A percentile compares a stretch with the other conserved stretches of the same genome.
These are phyloP conservation scores for Silurus aristotelis DNA, from an alignment of 2,797 vertebrate species.

Conservation along the genomic window DNA sequence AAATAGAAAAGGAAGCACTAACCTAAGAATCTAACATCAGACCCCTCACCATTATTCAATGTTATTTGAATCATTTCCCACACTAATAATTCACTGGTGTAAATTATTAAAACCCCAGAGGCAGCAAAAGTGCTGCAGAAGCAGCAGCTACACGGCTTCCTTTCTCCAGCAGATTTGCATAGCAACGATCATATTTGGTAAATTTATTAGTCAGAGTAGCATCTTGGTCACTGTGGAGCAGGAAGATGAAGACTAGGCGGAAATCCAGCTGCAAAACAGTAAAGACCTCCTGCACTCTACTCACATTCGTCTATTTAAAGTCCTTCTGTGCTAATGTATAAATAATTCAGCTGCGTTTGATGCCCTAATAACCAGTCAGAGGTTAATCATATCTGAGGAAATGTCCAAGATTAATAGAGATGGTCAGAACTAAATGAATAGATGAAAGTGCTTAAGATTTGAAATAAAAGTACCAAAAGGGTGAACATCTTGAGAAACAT, in stretches of 20 bases:
- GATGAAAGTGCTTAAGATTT: neutral
- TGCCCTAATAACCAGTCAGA: neutral
- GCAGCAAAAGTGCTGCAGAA: conserved; percentile 11
- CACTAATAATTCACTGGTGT: neutral
- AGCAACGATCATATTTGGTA: neutral
- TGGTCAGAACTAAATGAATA: neutral
- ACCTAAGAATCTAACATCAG: neutral
- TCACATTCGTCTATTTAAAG: neutral
- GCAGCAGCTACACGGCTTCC: neutral
- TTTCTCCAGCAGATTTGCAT: neutral
- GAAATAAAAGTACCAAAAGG: neutral
- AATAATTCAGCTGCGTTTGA: neutral
- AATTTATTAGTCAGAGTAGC: neutral
- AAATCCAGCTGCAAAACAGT: neutral
- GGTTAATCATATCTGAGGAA: neutral
- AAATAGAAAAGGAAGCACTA: neutral
- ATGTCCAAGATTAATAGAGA: neutral
- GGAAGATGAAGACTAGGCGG: neutral
- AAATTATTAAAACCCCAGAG: conserved; percentile 33
- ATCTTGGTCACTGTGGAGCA: neutral
- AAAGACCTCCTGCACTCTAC: neutral
- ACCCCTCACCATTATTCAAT: conserved; percentile 6
- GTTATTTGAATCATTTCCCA: neutral
- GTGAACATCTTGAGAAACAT: neutral
- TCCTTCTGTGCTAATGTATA: neutral